Evolutionary conservation across 2,113 vertebrate species (phyloP).

Genomic region (Paralichthys olivaceus): DNA sequence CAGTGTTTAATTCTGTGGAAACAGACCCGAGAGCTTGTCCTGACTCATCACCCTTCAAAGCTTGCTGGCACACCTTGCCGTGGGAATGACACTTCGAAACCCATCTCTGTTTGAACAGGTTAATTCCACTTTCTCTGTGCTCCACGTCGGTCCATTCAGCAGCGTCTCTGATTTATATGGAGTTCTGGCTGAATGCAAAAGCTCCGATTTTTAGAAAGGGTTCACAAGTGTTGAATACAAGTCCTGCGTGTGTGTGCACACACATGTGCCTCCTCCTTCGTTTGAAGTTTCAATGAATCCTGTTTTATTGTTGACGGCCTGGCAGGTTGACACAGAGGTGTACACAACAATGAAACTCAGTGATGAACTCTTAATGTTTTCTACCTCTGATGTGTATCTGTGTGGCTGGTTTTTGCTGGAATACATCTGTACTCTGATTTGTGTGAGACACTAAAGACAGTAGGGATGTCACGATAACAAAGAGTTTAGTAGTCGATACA

Average conservation of each 20-base stretch:
- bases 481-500: too few relatives aligned
- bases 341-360: conserved; percentile 18
- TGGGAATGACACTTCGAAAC: conserved; percentile 80
- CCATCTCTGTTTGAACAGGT: conserved; percentile 77
- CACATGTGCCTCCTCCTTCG: conserved; percentile 16
- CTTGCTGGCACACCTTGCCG: conserved; percentile 71
- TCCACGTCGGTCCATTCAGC: conserved; percentile 36
- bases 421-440: not conserved
- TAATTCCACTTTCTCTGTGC: conserved; percentile 74
- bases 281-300: conserved; percentile 61
- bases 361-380: conserved; percentile 12
- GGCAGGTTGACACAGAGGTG: conserved; percentile 37
- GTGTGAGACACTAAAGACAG: not conserved
- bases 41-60: conserved; percentile 79
- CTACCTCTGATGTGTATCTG: not conserved
- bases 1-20: conserved; percentile 66
- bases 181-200: conserved; percentile 30
- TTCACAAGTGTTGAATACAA: conserved; percentile 40
- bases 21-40: conserved; percentile 66
- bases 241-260: conserved; percentile 32
- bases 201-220: conserved; percentile 58
- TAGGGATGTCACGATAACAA: too few relatives aligned
- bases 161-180: conserved; percentile 44
- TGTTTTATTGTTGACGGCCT: conserved; percentile 13
- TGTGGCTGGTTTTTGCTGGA: not conserved